These are phyloP conservation scores for Dichetophora obliterata DNA, from an alignment of 2,888 invertebrate species.

Conservation along the genomic window DNA sequence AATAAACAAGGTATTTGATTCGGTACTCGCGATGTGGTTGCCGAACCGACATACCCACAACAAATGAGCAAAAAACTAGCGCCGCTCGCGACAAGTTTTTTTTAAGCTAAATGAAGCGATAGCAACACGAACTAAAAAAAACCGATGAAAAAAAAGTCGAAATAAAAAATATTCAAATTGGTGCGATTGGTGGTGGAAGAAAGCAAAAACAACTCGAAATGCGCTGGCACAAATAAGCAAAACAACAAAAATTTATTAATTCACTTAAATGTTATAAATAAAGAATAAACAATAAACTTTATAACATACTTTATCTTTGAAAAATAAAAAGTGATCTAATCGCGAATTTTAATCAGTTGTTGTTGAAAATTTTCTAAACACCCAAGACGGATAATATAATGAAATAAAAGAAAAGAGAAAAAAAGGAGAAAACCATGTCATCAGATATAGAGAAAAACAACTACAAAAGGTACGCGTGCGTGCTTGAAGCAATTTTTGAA, in stretches of 20 bases:
- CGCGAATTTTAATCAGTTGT: no score
- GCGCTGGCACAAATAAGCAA: background rate
- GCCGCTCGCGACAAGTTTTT: slow-evolving; percentile 66
- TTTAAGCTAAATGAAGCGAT: slow-evolving; percentile 51
- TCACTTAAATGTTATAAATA: no score
- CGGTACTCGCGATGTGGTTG: background rate
- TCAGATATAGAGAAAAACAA: no score
- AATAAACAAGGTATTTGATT: background rate
- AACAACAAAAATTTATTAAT: background rate
- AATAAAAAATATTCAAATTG: background rate
- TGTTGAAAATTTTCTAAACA: no score
- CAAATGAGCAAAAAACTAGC: slow-evolving; percentile 45
- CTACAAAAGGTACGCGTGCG: no score
- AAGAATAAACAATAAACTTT: no score
- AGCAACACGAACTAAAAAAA: slow-evolving; percentile 19
- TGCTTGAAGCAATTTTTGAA: no score
- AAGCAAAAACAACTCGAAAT: slow-evolving; percentile 20
- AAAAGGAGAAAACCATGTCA: no score
- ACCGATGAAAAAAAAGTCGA: slow-evolving; percentile 1
- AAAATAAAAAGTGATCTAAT: no score
- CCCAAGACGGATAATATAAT: no score
- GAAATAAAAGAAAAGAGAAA: no score
- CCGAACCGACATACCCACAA: slow-evolving; percentile 20
- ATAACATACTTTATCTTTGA: no score
- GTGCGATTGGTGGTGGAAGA: background rate